Base-by-base conservation (phyloP, 2,113 vertebrate genomes). In the Actinemys pallida region DNA sequence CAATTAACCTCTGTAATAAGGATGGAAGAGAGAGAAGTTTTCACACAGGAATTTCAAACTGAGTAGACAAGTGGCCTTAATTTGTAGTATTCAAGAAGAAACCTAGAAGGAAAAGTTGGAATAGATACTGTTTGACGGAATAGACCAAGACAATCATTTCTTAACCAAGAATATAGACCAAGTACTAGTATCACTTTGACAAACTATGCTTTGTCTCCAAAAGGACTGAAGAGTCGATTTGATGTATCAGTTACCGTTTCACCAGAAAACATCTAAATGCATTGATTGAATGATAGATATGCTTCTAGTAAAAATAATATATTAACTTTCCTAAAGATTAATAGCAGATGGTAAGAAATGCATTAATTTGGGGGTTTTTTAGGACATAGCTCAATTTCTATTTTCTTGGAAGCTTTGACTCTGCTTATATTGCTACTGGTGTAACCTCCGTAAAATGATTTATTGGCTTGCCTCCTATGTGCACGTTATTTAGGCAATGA, bases 21-120 rank as follows among this genome's bases (percentile, higher is more conserved):
- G 57, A 78, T 52, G 54, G 86, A 85, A 97, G 83, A 91, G 92
- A 92, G 2, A 86, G 83, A 53, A 81, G 92, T 45, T 80, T 50
- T 96, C 86, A 95, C 81, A 54, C 81, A 84, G 88, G 65, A 80
- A 50, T 90, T 89, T 87, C 24, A 81, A 97, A 84, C 53, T 90
- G 87, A 96, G 62, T 52, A 59, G 86, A 89, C 94, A 90, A 84
- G 49, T 76, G 75, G 5, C 16, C 87, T 90, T 62, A 93, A 88
- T 57, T 88, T 81, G 39, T 89, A 13, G 52, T 81, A 5, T 42
- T 89, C 1, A 3, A 87, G 45, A 79, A 49, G 7, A 95, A 69
- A 49, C 85, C 86, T 59, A 79, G 62, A 81, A 87, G 56, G 35
- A 93, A 56, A 17, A 84, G 78, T 20, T 92, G 65, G 85, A 92